Base-by-base conservation (phyloP, 2,797 vertebrate species). In the Pantherophis vulpinus region DNA sequence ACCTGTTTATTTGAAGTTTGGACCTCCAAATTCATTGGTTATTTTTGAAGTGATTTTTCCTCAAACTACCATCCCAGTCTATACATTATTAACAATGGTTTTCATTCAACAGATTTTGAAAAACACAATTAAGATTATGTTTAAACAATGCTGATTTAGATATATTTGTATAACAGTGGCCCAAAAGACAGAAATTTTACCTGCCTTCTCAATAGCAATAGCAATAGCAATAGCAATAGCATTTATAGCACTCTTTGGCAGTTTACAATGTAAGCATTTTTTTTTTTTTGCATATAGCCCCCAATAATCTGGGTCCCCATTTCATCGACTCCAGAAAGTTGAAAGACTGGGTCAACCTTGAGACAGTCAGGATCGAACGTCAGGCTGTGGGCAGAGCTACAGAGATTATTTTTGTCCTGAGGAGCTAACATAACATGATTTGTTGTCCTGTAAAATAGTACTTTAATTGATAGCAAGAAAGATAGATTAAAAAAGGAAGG, bases 171-270 rank as follows among this genome's bases (percentile, higher is more conserved):
- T 63, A 89, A 66, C 79, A 70, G 70, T 59, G 60, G 60, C 8
- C 91, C 94, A 96, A 94, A 86, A 95, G 95, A 95, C 92, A 93
- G 91, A 92, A 47, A 4, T 86, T 61, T 56, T 93, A 93, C 16
- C 55, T 92, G 94, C 27, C 3, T 83, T 3, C 59, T 55, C 1
- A 91, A 92, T 70, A 70, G 13, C 29, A n/a, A n/a, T 63, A 63
- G 11, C 11, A 63, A n/a, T 63, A 63, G 11, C 11, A 63, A 32
- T 70, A 70, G 63, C 11, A 63, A 32, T 70, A 70, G 63, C 5
- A 70, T n/a, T 70, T 70, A 14, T 70, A 70, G 13, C 63, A 70
- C 63, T 70, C 5, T 70, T 1, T n/a, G 27, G 27, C 4, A 5
- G 61, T 66, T 66, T 66, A 66, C 61, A 32, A 32, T 32, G n/a